Base-by-base conservation (phyloP, 2,113 vertebrate genomes). In the Actenoides lindsayi region DNA sequence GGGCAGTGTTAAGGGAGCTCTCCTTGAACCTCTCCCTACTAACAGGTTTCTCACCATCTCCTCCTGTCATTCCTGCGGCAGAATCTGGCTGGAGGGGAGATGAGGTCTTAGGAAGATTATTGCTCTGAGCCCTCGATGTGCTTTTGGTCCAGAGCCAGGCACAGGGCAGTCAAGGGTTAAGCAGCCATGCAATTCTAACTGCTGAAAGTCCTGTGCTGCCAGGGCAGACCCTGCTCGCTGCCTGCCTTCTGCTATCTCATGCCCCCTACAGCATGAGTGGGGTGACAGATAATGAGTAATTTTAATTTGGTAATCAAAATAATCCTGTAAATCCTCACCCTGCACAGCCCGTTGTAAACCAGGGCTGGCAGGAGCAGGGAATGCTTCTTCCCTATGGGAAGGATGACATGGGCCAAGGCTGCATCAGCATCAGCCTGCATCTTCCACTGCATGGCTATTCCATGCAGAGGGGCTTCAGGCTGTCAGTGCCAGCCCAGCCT, bases 61-160 rank as follows among this genome's bases (percentile, higher is more conserved):
- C 42, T 88, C 25, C 79, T 3, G 24, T 75, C n/a, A 3, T 35
- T 81, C 41, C 71, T 83, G 71, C 5, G 4, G 59, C 64, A 56
- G 79, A 82, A 94, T 87, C 93, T 89, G 82, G 35, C 70, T 86
- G 57, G 74, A 88, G 39, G 82, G 59, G 71, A 93, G 94, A 88
- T 88, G 82, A 95, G 89, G 91, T 93, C 79, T 95, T 96, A 94
- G 91, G 89, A 93, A 60, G 97, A 94, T 96, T 96, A 94, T 24
- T 80, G n/a, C 85, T 80, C 87, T 96, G 89, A 96, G 89, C 51
- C 69, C 42, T 81, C 3, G 1, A 31, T 53, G 83, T 2, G 13
- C n/a, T 89, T 67, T 51, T 92, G 76, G 81, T 81, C n/a, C 7
- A 1, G 69, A 80, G 88, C 80, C 82, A 93, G 89, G 74, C 13